A percentile compares a stretch with the other conserved stretches of the same genome.
Evolutionary conservation across 2,797 vertebrate species (phyloP).

Genomic region (Labroides dimidiatus): DNA sequence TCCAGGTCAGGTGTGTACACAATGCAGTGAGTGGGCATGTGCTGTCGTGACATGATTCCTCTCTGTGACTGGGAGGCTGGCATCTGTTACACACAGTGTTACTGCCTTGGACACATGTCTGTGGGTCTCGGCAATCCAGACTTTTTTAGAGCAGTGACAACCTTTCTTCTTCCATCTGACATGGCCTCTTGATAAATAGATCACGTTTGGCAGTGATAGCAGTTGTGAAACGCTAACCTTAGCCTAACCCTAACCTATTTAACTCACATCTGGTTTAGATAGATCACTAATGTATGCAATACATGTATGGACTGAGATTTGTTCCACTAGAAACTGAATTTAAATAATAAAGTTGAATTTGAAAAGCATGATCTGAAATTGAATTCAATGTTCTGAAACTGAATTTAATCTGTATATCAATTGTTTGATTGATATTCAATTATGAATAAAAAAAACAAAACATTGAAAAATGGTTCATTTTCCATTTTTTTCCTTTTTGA

Average conservation of each 20-base stretch:
- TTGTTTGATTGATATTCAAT: too few relatives aligned
- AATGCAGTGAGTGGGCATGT: conserved; percentile 65
- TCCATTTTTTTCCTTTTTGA: too few relatives aligned
- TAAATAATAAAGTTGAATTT: too few relatives aligned
- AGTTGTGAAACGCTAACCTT: conserved; percentile 14
- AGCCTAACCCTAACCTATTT: conserved; percentile 1
- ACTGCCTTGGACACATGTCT: conserved; percentile 54
- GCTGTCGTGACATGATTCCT: conserved; percentile 62
- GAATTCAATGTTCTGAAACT: too few relatives aligned
- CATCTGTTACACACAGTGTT: conserved; percentile 56
- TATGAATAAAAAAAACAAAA: too few relatives aligned
- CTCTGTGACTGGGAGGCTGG: conserved; percentile 55
- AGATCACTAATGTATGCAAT: neutral
- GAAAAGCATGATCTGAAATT: too few relatives aligned
- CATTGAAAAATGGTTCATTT: too few relatives aligned
- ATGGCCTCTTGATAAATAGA: conserved; percentile 28
- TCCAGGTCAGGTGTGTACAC: conserved; percentile 80
- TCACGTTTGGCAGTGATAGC: conserved; percentile 10
- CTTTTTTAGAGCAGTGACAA: conserved; percentile 22
- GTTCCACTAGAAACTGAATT: too few relatives aligned
- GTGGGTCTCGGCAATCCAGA: conserved; percentile 42
- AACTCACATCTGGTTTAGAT: conserved; percentile 7
- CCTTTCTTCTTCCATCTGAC: conserved; percentile 29
- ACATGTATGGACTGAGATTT: too few relatives aligned
- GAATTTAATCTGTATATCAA: too few relatives aligned